phyloP scores from a whole-genome alignment of 2,888 invertebrate species.

The Leptinotarsa peninsularis region DNA sequence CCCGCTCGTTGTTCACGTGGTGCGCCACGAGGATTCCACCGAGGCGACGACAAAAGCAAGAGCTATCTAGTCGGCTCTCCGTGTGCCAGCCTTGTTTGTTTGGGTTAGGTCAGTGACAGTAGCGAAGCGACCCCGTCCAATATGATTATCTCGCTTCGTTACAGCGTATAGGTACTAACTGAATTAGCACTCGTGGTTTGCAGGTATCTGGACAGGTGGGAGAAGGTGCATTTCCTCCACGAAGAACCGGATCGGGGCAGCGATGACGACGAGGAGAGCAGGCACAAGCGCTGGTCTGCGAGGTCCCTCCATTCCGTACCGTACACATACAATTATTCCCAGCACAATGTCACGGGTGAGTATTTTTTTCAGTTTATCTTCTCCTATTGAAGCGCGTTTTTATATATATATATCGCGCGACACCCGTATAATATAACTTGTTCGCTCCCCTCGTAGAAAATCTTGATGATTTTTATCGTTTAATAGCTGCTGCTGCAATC shows the following conservation, averaged over 20 bases:
- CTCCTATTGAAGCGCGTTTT: background rate
- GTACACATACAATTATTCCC: constrained; percentile 81
- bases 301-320: constrained; percentile 77
- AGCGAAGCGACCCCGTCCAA: constrained; percentile 34
- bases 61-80: constrained; percentile 28
- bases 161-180: no score
- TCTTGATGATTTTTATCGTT: background rate
- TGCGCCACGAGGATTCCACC: constrained; percentile 48
- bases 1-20: constrained; percentile 50
- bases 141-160: no score
- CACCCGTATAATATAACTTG: background rate
- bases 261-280: constrained; percentile 82
- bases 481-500: background rate
- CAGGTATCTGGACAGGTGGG: constrained; percentile 86
- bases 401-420: background rate
- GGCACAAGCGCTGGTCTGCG: constrained; percentile 77
- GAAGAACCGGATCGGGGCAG: constrained; percentile 86
- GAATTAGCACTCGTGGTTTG: constrained; percentile 42
- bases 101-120: constrained; percentile 46
- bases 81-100: constrained; percentile 30
- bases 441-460: background rate
- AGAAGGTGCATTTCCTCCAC: constrained; percentile 88
- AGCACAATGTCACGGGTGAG: constrained; percentile 80
- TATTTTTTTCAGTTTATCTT: constrained; percentile 15
- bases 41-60: constrained; percentile 29